Evolutionary conservation across 2,888 invertebrate genomes (phyloP).

Genomic region (Caenorhabditis sp.): DNA sequence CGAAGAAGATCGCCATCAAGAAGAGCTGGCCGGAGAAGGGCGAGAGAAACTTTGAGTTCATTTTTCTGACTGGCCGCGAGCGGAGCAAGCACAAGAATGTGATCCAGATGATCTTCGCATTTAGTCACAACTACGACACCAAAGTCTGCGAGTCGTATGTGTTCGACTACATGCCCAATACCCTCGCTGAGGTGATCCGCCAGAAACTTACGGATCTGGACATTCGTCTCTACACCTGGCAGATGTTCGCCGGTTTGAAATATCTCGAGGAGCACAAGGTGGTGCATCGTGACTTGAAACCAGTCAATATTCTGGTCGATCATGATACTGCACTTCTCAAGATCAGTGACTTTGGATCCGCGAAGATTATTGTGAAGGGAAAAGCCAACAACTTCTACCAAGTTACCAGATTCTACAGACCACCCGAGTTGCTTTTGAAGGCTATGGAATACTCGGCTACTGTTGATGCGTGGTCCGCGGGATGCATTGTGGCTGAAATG

Average conservation of each 20-base stretch:
- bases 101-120: conserved; percentile 75
- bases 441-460: conserved; percentile 65
- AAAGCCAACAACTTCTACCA: conserved; percentile 71
- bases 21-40: conserved; percentile 76
- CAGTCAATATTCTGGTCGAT: conserved; percentile 76
- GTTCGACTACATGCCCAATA: conserved; percentile 73
- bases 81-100: conserved; percentile 71
- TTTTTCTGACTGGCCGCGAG: conserved; percentile 69
- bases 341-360: conserved; percentile 78
- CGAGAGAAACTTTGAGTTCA: conserved; percentile 65
- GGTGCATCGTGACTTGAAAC: conserved; percentile 65
- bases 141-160: conserved; percentile 72
- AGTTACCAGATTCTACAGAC: conserved; percentile 79
- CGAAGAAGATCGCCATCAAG: conserved; percentile 75
- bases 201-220: conserved; percentile 63
- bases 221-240: conserved; percentile 78
- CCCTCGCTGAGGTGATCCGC: conserved; percentile 57
- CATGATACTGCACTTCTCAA: conserved; percentile 67
- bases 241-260: conserved; percentile 75
- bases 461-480: conserved; percentile 75
- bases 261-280: conserved; percentile 68
- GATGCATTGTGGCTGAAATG: conserved; percentile 77
- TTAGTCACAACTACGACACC: conserved; percentile 62
- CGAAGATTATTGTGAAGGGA: conserved; percentile 68
- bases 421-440: conserved; percentile 76